phyloP scores from a whole-genome alignment of 2,888 invertebrate genomes.

The Helobdella robusta region DNA sequence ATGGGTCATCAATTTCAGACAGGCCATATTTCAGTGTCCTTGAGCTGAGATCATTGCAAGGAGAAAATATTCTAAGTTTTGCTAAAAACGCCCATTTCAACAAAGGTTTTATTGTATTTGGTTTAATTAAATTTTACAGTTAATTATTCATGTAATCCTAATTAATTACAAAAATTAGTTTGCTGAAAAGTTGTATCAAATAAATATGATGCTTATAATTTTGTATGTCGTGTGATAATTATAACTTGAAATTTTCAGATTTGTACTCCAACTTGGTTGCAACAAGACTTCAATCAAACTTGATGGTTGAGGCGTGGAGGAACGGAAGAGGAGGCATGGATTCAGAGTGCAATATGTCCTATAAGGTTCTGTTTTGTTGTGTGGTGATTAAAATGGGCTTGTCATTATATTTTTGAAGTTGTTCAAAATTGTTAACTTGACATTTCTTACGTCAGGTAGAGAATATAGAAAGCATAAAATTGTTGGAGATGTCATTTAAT shows the following conservation, averaged over 20 bases:
- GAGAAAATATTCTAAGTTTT: slow-evolving; percentile 6
- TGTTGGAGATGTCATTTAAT: neutral
- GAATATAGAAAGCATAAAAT: neutral
- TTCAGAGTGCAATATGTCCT: neutral
- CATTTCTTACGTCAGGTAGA: slow-evolving; percentile 17
- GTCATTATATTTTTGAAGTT: too few species aligned
- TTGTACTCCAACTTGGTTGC: slow-evolving; percentile 13
- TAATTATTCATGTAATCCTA: too few species aligned
- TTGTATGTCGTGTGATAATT: too few species aligned
- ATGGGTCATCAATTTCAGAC: neutral
- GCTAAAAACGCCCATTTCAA: neutral
- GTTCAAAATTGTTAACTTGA: too few species aligned
- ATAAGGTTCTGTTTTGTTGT: neutral
- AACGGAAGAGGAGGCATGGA: neutral
- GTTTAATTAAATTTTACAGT: too few species aligned
- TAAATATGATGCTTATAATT: too few species aligned
- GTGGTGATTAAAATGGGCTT: neutral
- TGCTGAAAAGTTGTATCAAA: too few species aligned
- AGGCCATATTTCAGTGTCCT: neutral
- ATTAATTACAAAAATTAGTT: too few species aligned
- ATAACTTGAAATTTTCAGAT: neutral
- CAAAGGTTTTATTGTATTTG: too few species aligned
- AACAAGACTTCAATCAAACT: neutral
- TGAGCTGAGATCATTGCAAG: neutral
- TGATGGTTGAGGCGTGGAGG: neutral